Percentiles rank a stretch among this genome's conserved stretches.
phyloP scores from a whole-genome alignment of 1,140 invertebrate species.

The Ceratoteleas bidentatus region DNA sequence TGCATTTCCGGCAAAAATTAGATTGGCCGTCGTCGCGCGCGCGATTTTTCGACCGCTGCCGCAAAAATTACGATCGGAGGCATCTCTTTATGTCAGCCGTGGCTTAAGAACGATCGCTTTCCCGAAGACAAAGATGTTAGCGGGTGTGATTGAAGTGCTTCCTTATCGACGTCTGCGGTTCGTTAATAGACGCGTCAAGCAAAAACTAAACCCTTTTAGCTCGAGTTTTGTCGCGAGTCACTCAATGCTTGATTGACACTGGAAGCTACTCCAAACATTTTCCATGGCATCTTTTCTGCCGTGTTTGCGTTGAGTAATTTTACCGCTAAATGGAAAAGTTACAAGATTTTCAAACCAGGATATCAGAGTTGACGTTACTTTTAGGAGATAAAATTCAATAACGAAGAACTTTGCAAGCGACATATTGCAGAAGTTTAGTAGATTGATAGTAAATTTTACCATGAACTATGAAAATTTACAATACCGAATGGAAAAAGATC shows the following conservation, averaged over 20 bases:
- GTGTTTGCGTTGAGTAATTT: conserved; percentile 10
- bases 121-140: conserved; percentile 44
- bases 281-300: conserved; percentile 11
- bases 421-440: no score
- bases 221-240: conserved; percentile 41
- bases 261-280: conserved; percentile 38
- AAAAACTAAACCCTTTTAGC: conserved; percentile 63
- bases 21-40: no score
- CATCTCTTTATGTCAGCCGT: conserved; percentile 5
- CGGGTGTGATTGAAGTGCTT: conserved; percentile 61
- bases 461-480: no score
- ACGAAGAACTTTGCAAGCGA: no score
- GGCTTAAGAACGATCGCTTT: conserved; percentile 29
- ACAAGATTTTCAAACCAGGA: no score
- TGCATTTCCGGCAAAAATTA: conserved; percentile 18
- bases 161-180: conserved; percentile 56
- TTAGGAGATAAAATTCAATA: no score
- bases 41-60: no score
- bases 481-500: no score
- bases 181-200: conserved; percentile 55
- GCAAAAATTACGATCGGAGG: no score
- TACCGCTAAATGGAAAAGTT: conserved; percentile 1
- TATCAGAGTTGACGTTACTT: no score
- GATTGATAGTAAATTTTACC: no score
- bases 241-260: conserved; percentile 53